Base-by-base conservation (phyloP, 2,113 vertebrate species). In the Seriola dumerili region DNA sequence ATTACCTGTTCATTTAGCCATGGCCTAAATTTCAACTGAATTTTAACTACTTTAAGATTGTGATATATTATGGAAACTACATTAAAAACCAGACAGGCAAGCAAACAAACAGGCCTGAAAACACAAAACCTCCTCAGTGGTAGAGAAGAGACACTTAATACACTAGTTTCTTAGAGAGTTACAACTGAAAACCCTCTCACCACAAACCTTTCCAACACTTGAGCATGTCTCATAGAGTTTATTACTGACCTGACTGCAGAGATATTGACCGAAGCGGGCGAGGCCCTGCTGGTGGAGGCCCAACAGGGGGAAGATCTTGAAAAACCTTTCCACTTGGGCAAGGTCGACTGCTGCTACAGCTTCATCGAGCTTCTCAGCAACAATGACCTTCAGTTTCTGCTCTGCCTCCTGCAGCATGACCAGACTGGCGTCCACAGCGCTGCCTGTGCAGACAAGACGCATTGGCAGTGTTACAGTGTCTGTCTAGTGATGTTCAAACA, bases 301-400 rank as follows among this genome's bases (percentile, higher is more conserved):
- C 71, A 99, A 85, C 78, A 99, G 91, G 54, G 98, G 98, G 79
- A 99, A 98, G 91, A 99, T 99, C 94, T 99, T 99, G 95, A 99
- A 99, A 93, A 99, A 99, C 67, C 97, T 95, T 66, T 99, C 98
- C 86, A 99, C 98, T 80, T 99, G 97, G 1, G 96, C 96, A 10
- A 99, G 93, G 93, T 99, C 96, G 1, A 96, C 96, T 29, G 97
- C 96, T 50, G 96, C 94, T 48, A 97, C 98, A 17, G 98, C 98
- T 8, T 95, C 68, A 8, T 97, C 96, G 11, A 99, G 96, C 77
- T 98, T 97, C 73, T 97, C 96, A 0, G 96, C 94, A n/a, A 99
- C 98, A n/a, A 99, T 96, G 0, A 94, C 91, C 92, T 98, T 99
- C 67, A 99, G 94, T 77, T 95, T 95, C 90, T 97, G 95, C 87